phyloP scores from a whole-genome alignment of 2,888 invertebrate species.

The Esperia sulphurella region DNA sequence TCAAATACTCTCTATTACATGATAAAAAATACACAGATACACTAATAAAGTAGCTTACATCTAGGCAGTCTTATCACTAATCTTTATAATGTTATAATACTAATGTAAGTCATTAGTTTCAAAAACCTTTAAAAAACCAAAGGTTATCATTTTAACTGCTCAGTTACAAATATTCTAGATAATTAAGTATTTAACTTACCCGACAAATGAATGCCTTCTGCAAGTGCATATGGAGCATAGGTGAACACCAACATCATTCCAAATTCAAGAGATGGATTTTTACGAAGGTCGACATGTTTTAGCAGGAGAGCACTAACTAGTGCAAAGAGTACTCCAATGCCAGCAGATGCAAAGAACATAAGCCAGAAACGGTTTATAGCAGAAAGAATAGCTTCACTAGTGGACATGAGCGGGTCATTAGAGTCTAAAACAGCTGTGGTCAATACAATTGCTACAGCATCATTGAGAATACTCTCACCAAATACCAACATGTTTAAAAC shows the following conservation, averaged over 20 bases:
- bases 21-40: too few species aligned
- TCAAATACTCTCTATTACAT: too few species aligned
- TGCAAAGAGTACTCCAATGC: conserved; percentile 96
- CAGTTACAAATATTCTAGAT: neutral
- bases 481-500: conserved; percentile 99
- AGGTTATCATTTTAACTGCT: neutral
- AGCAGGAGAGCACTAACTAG: conserved; percentile 94
- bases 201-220: conserved; percentile 96
- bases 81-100: too few species aligned
- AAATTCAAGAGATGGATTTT: conserved; percentile 98
- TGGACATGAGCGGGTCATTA: conserved; percentile 80
- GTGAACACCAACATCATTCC: conserved; percentile 99
- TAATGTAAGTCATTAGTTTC: too few species aligned
- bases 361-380: conserved; percentile 94
- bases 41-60: too few species aligned
- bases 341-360: conserved; percentile 99
- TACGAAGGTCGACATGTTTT: conserved; percentile 97
- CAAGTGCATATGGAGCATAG: conserved; percentile 98
- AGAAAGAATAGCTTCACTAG: conserved; percentile 91
- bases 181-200: conserved; percentile 71
- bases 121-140: neutral
- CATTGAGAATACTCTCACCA: conserved; percentile 96
- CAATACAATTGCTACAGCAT: conserved; percentile 98
- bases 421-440: conserved; percentile 92
- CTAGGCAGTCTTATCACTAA: too few species aligned